Evolutionary conservation across 1,140 invertebrate genomes (phyloP).

Genomic region (Apolygus lucorum): DNA sequence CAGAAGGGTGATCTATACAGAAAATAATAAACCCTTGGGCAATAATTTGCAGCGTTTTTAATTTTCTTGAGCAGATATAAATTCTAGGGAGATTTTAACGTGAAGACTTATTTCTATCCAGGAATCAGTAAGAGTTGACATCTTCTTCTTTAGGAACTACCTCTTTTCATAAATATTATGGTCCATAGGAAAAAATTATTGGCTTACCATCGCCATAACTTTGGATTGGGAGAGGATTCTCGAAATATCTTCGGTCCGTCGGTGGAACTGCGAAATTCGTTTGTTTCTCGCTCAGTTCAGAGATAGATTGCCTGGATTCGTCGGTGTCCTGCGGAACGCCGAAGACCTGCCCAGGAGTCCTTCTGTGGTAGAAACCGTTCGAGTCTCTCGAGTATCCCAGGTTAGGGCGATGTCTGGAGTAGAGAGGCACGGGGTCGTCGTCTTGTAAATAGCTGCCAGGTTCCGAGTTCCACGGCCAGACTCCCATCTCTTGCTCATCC

Average conservation of each 20-base stretch:
- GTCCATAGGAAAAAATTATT: background rate
- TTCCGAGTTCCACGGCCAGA: background rate
- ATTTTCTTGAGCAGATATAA: too few relatives aligned
- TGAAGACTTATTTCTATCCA: too few relatives aligned
- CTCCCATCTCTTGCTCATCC: background rate
- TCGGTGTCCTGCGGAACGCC: background rate
- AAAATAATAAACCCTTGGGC: too few relatives aligned
- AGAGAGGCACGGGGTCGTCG: background rate
- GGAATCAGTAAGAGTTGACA: too few relatives aligned
- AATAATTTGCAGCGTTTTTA: too few relatives aligned
- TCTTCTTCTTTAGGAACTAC: too few relatives aligned
- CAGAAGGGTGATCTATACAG: too few relatives aligned
- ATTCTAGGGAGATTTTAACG: too few relatives aligned
- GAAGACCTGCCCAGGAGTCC: background rate
- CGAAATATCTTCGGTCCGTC: constrained; percentile 23
- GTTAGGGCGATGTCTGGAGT: background rate
- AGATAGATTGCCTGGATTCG: background rate
- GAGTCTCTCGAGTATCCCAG: too few relatives aligned
- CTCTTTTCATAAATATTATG: too few relatives aligned
- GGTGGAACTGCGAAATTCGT: constrained; percentile 26
- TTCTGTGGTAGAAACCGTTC: background rate
- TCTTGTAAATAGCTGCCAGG: background rate
- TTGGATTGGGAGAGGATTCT: constrained; percentile 2
- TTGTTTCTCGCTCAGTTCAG: background rate
- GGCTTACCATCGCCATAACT: background rate